A percentile compares a stretch with the other conserved stretches of the same genome.
Evolutionary conservation across 1,140 invertebrate genomes (phyloP).

Genomic region (Ceratina australensis): DNA sequence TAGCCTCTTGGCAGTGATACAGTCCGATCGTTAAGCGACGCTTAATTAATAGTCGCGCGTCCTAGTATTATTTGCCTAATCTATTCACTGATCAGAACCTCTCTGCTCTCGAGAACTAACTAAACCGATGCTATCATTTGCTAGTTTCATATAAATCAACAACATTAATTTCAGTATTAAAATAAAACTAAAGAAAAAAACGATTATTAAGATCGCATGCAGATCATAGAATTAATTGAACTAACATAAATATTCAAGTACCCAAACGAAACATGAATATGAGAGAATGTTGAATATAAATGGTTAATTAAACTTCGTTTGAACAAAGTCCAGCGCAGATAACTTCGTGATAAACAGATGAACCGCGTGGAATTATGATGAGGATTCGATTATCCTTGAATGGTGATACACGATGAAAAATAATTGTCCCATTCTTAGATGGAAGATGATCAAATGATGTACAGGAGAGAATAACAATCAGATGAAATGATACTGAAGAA

Average conservation of each 20-base stretch:
- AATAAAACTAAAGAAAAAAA: too few species aligned
- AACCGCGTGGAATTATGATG: not conserved
- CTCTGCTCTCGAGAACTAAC: too few species aligned
- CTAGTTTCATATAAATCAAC: conserved; percentile 12
- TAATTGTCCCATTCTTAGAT: not conserved
- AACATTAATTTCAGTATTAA: too few species aligned
- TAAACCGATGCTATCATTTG: not conserved
- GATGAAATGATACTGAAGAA: too few species aligned
- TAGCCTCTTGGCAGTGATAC: conserved; percentile 24
- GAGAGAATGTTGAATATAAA: not conserved
- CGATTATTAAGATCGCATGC: too few species aligned
- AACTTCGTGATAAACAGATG: not conserved
- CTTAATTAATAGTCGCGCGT: conserved; percentile 35
- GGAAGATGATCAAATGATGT: not conserved
- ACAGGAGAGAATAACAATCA: too few species aligned
- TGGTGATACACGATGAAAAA: not conserved
- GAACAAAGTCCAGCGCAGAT: not conserved
- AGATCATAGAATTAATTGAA: too few species aligned
- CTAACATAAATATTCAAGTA: too few species aligned
- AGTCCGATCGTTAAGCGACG: conserved; percentile 24
- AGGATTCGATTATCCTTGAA: not conserved
- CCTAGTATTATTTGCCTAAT: conserved; percentile 1
- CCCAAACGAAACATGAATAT: conserved; percentile 1
- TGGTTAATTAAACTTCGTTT: conserved; percentile 30
- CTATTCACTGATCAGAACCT: not conserved